Base-by-base conservation (phyloP, 2,113 vertebrate genomes). In the Mola mola region DNA sequence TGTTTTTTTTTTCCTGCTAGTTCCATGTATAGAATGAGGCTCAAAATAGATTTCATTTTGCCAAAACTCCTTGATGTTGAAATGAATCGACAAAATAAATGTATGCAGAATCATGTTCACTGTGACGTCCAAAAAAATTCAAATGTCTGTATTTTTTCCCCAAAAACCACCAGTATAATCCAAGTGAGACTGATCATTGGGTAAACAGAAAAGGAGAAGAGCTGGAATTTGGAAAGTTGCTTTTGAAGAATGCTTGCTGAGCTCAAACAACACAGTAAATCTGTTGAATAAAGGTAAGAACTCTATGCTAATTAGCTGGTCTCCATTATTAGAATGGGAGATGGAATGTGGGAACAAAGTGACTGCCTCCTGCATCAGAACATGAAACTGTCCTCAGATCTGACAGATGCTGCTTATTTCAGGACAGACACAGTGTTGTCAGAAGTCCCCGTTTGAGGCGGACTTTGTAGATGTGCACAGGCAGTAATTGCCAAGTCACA, bases 401-500 rank as follows among this genome's bases (percentile, higher is more conserved):
- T 91, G 90, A 90, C 92, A 93, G 91, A 91, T 93, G 92, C 89
- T 91, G 85, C 87, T 89, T 85, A 86, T 91, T 90, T 89, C 76
- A 66, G 87, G 88, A 89, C 81, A 86, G 88, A 88, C 84, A 85
- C 64, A 53, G 69, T 38, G 75, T 85, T 75, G 85, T 91, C 87
- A 90, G 90, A 91, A 92, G 89, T 88, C 82, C 77, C 69, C 36
- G 82, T 91, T 89, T 91, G 88, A 91, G 88, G 85, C 74, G 56
- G 47, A 62, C 83, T 91, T 91, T 91, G 90, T 90, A 90, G 84
- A 88, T 75, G 75, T 83, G 87, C 81, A 65, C 63, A 79, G 86
- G 79, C 86, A 83, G 89, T 92, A 92, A 93, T 91, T 92, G 89
- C 89, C 87, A 88, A 91, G 88, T 90, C 84, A 91, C 82, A 90